Percentiles rank a stretch among this genome's conserved stretches.
phyloP scores from a whole-genome alignment of 2,113 vertebrate species.

The Rhinolophus sinicus region DNA sequence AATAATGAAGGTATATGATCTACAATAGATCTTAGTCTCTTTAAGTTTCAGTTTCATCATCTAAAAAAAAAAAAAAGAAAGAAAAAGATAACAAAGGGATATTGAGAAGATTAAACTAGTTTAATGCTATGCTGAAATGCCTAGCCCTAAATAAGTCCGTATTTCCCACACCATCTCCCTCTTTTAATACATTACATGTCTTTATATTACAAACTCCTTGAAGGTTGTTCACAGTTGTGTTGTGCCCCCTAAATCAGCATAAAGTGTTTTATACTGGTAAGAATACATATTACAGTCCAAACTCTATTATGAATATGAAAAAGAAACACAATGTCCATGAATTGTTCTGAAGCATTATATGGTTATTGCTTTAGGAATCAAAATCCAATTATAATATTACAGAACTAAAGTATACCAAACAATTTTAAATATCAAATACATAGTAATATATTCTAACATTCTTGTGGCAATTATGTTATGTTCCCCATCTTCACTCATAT shows the following conservation, averaged over 20 bases:
- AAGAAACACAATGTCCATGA: neutral
- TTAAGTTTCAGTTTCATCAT: conserved; percentile 24
- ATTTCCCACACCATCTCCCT: neutral
- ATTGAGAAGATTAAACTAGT: neutral
- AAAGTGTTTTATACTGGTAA: neutral
- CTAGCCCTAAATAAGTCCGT: neutral
- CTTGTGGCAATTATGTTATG: neutral
- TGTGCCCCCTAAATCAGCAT: neutral
- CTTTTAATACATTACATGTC: neutral
- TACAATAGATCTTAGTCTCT: neutral
- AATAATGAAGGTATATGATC: neutral
- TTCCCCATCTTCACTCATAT: neutral
- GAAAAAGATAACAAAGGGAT: neutral
- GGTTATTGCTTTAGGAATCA: neutral
- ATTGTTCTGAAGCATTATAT: neutral
- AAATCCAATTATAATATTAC: neutral
- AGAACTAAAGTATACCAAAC: neutral
- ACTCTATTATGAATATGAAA: neutral
- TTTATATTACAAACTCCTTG: neutral
- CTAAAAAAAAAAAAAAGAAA: neutral
- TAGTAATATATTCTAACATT: neutral
- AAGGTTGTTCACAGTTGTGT: neutral
- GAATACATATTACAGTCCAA: neutral
- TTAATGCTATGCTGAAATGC: neutral
- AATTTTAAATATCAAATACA: neutral